These are phyloP conservation scores for Lepidocyrtinus sp. DNA, from an alignment of 2,888 invertebrate species.

Conservation along the genomic window DNA sequence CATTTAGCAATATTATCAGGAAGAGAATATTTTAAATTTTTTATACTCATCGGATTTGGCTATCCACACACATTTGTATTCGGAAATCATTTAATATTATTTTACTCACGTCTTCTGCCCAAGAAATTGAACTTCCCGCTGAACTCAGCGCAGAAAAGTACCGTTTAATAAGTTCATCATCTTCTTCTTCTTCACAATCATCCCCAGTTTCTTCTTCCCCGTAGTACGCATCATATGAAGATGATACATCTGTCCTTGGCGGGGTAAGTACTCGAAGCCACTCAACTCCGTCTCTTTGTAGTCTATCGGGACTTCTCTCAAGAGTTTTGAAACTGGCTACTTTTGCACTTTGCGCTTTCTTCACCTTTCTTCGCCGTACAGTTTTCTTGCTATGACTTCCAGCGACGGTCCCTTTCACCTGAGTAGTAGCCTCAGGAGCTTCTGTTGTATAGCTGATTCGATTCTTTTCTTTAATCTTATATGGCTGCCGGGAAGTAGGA, in stretches of 20 bases:
- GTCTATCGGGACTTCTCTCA: conserved; percentile 21
- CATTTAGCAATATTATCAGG: no score
- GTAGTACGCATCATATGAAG: background rate
- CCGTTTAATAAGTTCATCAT: conserved; percentile 52
- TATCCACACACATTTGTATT: no score
- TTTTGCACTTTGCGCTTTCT: conserved; percentile 50
- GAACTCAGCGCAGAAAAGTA: conserved; percentile 63
- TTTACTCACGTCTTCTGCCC: conserved; percentile 69
- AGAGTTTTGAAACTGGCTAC: conserved; percentile 8
- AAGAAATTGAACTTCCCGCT: conserved; percentile 67
- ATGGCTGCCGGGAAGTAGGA: background rate
- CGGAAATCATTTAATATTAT: background rate
- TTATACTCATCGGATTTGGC: no score
- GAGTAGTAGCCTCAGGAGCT: no score
- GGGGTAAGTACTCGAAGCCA: conserved; percentile 46
- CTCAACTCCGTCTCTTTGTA: conserved; percentile 22
- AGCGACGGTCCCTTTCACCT: no score
- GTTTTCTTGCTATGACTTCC: no score
- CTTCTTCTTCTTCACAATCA: conserved; percentile 26
- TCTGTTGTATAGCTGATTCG: no score
- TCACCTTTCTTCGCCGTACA: conserved; percentile 28
- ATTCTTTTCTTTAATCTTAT: no score
- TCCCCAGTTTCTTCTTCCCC: background rate
- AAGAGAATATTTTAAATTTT: no score
- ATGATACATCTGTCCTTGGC: conserved; percentile 27